A percentile compares a stretch with the other conserved stretches of the same genome.
phyloP scores from a whole-genome alignment of 2,888 invertebrate genomes.

The Phalera bucephala region DNA sequence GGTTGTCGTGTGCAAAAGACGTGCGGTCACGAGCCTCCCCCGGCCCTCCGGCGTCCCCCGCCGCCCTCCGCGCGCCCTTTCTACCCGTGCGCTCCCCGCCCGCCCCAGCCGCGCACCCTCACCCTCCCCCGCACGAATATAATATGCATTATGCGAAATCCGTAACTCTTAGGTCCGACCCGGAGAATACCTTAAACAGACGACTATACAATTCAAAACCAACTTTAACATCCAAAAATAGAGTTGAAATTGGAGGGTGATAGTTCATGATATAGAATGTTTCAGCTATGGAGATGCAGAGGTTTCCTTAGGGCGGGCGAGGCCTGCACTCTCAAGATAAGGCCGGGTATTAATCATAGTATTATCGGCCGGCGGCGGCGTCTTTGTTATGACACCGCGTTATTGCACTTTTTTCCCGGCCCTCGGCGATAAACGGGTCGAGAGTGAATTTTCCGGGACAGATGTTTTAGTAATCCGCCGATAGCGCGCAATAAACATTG shows the following conservation, averaged over 20 bases:
- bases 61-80: conserved; percentile 11
- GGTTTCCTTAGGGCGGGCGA: conserved; percentile 55
- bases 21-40: conserved; percentile 71
- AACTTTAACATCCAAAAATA: conserved; percentile 21
- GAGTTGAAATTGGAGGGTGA: conserved; percentile 13
- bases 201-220: conserved; percentile 13
- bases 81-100: conserved; percentile 33
- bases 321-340: conserved; percentile 81
- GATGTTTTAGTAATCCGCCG: conserved; percentile 76
- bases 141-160: conserved; percentile 83
- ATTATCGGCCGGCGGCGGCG: conserved; percentile 77
- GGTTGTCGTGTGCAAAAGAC: conserved; percentile 81
- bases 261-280: conserved; percentile 22
- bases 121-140: conserved; percentile 64
- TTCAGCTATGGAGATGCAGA: conserved; percentile 24
- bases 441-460: conserved; percentile 82
- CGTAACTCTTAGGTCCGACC: conserved; percentile 77
- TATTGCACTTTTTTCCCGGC: conserved; percentile 81
- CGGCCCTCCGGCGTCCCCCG: conserved; percentile 31
- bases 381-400: conserved; percentile 81
- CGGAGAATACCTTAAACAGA: conserved; percentile 67
- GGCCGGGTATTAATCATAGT: conserved; percentile 81
- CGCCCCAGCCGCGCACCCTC: conserved; percentile 36
- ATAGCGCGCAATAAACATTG: conserved; percentile 65
- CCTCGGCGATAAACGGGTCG: conserved; percentile 71